A percentile compares a stretch with the other conserved stretches of the same genome.
Conservation (phyloP, 2,797 vertebrate species). For the Enteromius treurensis region DNA sequence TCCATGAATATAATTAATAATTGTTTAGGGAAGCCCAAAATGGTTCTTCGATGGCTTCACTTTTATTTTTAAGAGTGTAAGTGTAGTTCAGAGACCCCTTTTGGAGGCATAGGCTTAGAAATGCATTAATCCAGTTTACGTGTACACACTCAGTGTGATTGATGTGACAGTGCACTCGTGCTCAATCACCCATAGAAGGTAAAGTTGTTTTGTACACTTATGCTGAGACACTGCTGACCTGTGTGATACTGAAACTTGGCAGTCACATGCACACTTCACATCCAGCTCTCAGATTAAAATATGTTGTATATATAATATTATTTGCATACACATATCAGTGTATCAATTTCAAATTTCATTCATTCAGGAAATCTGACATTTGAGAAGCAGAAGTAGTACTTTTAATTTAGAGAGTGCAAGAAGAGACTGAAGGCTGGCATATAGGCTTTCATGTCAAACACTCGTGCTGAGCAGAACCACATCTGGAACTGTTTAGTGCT, state of each 20-base stretch:
- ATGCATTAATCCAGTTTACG: constrained; percentile 26
- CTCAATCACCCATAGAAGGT: constrained; percentile 27
- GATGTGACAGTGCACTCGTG: constrained; percentile 22
- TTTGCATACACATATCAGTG: not conserved
- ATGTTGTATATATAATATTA: not conserved
- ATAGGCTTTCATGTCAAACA: constrained; percentile 44
- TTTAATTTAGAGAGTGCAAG: constrained; percentile 13
- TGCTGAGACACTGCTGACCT: not conserved
- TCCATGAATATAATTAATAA: not conserved
- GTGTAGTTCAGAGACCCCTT: constrained; percentile 7
- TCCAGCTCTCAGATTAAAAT: not conserved
- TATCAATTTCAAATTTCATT: not conserved
- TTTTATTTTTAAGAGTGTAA: not conserved
- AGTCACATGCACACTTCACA: not conserved
- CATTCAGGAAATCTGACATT: not conserved
- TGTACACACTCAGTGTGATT: constrained; percentile 21
- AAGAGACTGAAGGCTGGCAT: constrained; percentile 36
- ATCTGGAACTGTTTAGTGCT: constrained; percentile 63
- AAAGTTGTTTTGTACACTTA: constrained; percentile 25
- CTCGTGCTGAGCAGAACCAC: constrained; percentile 51
- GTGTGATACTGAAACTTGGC: not conserved
- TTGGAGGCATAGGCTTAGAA: constrained; percentile 4
- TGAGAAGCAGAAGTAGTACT: not conserved
- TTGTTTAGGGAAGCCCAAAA: not conserved
- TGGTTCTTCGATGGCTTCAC: not conserved